Base-by-base conservation (phyloP, 37 sponge, comb jelly and placozoan species). In the Eunapius fragilis region DNA sequence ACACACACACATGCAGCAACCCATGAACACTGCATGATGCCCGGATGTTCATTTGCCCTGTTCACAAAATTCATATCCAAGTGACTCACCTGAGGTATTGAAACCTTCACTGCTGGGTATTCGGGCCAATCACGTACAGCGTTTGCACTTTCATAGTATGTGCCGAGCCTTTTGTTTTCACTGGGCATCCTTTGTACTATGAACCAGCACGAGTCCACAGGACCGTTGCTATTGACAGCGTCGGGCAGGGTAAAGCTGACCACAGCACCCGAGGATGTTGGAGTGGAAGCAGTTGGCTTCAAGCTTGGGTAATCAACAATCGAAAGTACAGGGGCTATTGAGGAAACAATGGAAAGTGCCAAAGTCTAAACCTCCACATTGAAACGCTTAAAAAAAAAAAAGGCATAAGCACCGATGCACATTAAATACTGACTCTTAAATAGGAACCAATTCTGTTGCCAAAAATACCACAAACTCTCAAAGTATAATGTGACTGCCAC, bases 121-220 rank as follows among this genome's bases (percentile, higher is more conserved):
- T 72, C 49, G 9, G 87, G 74, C 36, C 31, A 86, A 32, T 86
- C 12, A 31, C 67, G 50, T 3, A 67, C 31, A 34, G 67, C 67
- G 0, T 34, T 31, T 2, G 2, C 38, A 48, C 85, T 89, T 47
- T 89, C 85, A 74, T 89, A 84, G 71, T 76, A 89, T 37, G 75
- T 84, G 45, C 33, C 34, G 9, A 80, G 72, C 2, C 80, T 67
- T 3, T 32, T 35, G 36, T 84, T 89, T 1, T 0, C 0, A 67
- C 83, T 82, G 31, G 87, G 87, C 74, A 36, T 34, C 30, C 80
- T 30, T 67, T 48, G 58, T 28, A 71, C 73, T 70, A 47, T 70
- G 19, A 86, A 28, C 31, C 25, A 36, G 13, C 32, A 68, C 80
- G 36, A 58, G 35, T 86, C 87, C 23, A 89, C 69, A 25, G 80